A percentile compares a stretch with the other conserved stretches of the same genome.
These are phyloP conservation scores for Brachynemurus nebulosus DNA, from an alignment of 2,888 invertebrate species.

Conservation along the genomic window DNA sequence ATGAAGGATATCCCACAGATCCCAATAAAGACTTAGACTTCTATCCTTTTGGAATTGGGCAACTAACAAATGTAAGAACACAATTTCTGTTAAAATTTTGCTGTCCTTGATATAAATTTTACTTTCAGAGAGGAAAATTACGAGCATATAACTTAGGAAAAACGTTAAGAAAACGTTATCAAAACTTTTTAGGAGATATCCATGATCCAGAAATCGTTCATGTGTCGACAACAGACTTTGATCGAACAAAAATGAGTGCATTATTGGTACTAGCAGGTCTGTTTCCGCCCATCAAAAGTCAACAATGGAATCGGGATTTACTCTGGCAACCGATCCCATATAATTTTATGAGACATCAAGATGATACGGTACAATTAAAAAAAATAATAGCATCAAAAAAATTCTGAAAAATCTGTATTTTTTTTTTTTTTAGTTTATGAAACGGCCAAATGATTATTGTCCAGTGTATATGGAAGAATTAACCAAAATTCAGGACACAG, in stretches of 20 bases:
- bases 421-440: constrained; percentile 22
- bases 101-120: not conserved
- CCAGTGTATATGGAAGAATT: constrained; percentile 26
- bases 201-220: constrained; percentile 32
- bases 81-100: not conserved
- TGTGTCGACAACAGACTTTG: constrained; percentile 50
- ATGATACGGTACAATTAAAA: constrained; percentile 23
- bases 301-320: constrained; percentile 34
- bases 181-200: constrained; percentile 29
- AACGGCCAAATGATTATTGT: constrained; percentile 26
- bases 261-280: constrained; percentile 52
- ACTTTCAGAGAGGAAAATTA: constrained; percentile 30
- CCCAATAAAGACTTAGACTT: constrained; percentile 45
- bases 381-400: not conserved
- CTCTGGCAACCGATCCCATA: constrained; percentile 48
- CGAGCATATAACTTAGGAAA: constrained; percentile 31
- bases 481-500: constrained; percentile 21
- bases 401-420: not conserved
- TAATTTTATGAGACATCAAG: constrained; percentile 21
- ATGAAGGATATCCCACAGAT: constrained; percentile 56
- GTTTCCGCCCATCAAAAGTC: constrained; percentile 40
- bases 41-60: constrained; percentile 64
- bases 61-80: constrained; percentile 55
- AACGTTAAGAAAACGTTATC: constrained; percentile 29
- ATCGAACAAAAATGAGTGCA: constrained; percentile 61